phyloP scores from a whole-genome alignment of 2,888 invertebrate genomes.

The Acrobasis suavella region DNA sequence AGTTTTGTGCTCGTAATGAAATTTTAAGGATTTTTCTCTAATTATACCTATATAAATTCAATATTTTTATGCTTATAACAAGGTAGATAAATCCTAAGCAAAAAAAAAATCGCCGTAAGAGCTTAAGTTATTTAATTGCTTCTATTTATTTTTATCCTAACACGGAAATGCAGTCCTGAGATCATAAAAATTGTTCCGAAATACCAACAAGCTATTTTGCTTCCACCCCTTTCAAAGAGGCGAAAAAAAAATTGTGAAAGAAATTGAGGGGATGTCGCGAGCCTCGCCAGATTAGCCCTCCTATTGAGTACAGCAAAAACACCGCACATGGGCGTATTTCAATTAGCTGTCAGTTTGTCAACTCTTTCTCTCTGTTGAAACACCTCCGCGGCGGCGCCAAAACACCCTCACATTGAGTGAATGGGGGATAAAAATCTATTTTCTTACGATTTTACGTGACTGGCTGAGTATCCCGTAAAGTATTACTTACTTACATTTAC shows the following conservation, averaged over 20 bases:
- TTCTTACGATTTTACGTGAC: too few relatives aligned
- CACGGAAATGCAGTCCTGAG: constrained; percentile 23
- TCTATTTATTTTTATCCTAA: neutral
- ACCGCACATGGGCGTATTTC: constrained; percentile 77
- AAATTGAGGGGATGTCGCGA: constrained; percentile 57
- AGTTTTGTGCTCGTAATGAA: too few relatives aligned
- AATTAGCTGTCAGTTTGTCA: constrained; percentile 81
- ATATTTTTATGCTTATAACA: too few relatives aligned
- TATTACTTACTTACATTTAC: too few relatives aligned
- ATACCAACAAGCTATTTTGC: constrained; percentile 52
- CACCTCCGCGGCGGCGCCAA: constrained; percentile 14
- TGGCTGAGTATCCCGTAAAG: too few relatives aligned
- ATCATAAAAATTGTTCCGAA: constrained; percentile 49
- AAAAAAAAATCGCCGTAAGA: neutral
- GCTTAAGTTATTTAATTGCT: neutral
- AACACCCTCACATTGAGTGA: constrained; percentile 8
- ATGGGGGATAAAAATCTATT: constrained; percentile 15
- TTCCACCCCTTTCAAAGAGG: constrained; percentile 59
- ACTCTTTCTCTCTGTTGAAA: constrained; percentile 59
- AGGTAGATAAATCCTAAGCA: too few relatives aligned
- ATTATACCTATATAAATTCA: too few relatives aligned
- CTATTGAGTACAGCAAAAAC: constrained; percentile 67
- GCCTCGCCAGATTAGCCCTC: constrained; percentile 74
- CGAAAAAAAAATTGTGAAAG: constrained; percentile 54
- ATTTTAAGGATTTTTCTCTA: too few relatives aligned